Conservation (phyloP, 2,797 vertebrate species). For the Malurus splendens region DNA sequence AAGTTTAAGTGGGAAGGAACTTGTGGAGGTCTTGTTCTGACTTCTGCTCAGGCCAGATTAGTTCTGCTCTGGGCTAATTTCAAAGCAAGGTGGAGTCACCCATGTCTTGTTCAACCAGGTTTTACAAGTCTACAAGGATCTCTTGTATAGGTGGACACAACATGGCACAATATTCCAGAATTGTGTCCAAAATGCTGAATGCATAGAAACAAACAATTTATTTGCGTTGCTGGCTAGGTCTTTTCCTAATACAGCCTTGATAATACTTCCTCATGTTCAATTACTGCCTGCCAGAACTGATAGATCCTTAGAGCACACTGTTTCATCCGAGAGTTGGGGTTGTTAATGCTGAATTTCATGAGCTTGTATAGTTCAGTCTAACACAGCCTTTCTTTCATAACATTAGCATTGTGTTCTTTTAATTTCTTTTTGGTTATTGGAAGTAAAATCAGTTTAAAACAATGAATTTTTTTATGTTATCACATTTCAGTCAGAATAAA, state of each 20-base stretch:
- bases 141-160: not conserved
- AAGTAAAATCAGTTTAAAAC: not conserved
- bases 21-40: not conserved
- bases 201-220: not conserved
- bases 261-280: not conserved
- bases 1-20: not conserved
- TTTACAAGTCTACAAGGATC: not conserved
- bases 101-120: not conserved
- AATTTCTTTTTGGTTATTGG: not conserved
- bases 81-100: not conserved
- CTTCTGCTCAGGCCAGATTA: not conserved
- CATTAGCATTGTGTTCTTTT: not conserved
- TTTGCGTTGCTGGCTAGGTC: not conserved
- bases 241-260: not conserved
- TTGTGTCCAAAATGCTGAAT: not conserved
- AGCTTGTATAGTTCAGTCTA: not conserved
- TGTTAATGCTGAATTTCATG: not conserved
- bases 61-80: not conserved
- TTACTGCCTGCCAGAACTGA: not conserved
- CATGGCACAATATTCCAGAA: not conserved
- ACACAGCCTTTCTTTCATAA: not conserved
- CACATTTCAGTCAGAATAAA: not conserved
- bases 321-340: not conserved
- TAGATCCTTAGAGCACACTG: not conserved
- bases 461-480: not conserved